Base-by-base conservation (phyloP, 2,888 invertebrate genomes). In the Xanthostigma xanthostigma region DNA sequence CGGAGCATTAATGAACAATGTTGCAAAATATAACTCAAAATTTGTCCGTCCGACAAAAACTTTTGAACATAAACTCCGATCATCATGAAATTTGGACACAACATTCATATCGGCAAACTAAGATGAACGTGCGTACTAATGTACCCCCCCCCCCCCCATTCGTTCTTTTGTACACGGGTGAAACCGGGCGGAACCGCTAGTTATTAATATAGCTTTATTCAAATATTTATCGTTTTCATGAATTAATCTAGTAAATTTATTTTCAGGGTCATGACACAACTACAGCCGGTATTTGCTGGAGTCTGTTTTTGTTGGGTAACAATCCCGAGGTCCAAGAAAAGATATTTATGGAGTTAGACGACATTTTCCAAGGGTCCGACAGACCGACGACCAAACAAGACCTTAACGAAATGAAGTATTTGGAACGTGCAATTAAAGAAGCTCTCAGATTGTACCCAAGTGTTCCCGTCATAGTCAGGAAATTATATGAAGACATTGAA, bases 181-280 rank as follows among this genome's bases (percentile, higher is more conserved):
- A n/a, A n/a, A n/a, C n/a, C n/a, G n/a, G n/a, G n/a, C n/a, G n/a
- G n/a, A n/a, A n/a, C n/a, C n/a, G n/a, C n/a, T n/a, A n/a, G n/a
- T n/a, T n/a, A n/a, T n/a, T n/a, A n/a, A n/a, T n/a, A n/a, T n/a
- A n/a, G n/a, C n/a, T n/a, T n/a, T n/a, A n/a, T n/a, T n/a, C n/a
- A n/a, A n/a, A 17, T 17, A 17, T 36, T 11, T 9, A 17, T 2
- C 17, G 2, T 17, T 36, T 36, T 9, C 9, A 10, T 36, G 12
- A 11, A 49, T 35, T 36, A 12, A 12, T 38, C 4, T 4, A 3
- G 8, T 38, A 41, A 33, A 35, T 46, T 43, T 45, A 49, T 53
- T 55, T 56, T 45, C 55, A 67, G 65, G 66, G 67, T 3, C 64
- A 65, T 45, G 65, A 68, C 53, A 68, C 67, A 12, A 65, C 65